Percentiles rank a stretch among this genome's conserved stretches.
These are phyloP conservation scores for Piezodorus guildinii DNA, from an alignment of 1,140 invertebrate species.

Conservation along the genomic window DNA sequence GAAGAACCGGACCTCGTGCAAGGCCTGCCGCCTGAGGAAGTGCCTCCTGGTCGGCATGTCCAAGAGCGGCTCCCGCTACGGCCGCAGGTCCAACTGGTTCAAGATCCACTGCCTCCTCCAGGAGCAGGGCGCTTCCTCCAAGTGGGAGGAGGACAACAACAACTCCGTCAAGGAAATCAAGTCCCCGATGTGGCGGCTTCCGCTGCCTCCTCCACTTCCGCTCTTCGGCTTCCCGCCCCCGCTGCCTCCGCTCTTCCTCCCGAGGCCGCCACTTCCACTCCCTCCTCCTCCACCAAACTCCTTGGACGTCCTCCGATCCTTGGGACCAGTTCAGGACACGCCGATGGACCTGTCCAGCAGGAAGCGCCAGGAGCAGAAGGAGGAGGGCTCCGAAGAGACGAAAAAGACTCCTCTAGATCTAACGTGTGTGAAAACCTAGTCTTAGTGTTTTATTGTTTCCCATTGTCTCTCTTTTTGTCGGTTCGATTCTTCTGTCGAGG, in stretches of 20 bases:
- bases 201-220: constrained; percentile 1
- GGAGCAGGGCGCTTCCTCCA: constrained; percentile 31
- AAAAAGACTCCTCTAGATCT: constrained; percentile 20
- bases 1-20: constrained; percentile 51
- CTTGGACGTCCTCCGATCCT: background rate
- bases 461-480: no score
- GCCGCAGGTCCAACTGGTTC: constrained; percentile 47
- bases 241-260: constrained; percentile 9
- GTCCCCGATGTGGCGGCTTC: background rate
- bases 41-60: constrained; percentile 52
- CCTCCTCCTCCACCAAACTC: background rate
- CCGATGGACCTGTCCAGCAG: constrained; percentile 17
- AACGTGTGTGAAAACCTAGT: constrained; percentile 18
- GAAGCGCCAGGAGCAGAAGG: background rate
- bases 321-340: constrained; percentile 16
- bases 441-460: constrained; percentile 7
- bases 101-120: constrained; percentile 49
- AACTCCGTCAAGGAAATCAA: constrained; percentile 6
- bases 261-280: background rate
- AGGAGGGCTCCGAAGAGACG: background rate
- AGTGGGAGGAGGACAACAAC: constrained; percentile 15
- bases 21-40: constrained; percentile 50
- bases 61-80: constrained; percentile 45
- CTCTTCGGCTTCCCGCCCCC: constrained; percentile 8
- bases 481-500: no score